Conservation (phyloP, 2,888 invertebrate species). For the Steinernema scapterisci region DNA sequence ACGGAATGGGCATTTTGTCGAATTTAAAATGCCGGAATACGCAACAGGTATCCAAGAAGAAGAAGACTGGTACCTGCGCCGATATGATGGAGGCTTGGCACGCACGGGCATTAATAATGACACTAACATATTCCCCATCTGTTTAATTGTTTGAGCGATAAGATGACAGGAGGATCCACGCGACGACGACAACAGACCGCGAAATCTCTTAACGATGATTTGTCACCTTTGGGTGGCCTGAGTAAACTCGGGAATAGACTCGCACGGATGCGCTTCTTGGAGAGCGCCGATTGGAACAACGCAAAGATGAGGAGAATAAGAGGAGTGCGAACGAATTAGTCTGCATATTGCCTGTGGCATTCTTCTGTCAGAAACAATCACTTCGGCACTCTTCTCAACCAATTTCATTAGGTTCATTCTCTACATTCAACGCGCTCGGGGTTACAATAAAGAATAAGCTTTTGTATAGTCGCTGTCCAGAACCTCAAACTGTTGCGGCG, state of each 20-base stretch:
- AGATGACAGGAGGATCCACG: constrained; percentile 16
- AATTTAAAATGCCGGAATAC: neutral
- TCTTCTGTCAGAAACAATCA: constrained; percentile 33
- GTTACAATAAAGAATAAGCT: neutral
- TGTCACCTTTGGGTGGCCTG: constrained; percentile 29
- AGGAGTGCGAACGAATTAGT: constrained; percentile 32
- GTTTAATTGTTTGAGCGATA: constrained; percentile 26
- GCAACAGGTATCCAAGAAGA: neutral
- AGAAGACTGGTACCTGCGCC: constrained; percentile 11
- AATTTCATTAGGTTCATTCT: constrained; percentile 32
- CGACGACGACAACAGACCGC: constrained; percentile 8
- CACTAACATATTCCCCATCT: constrained; percentile 23
- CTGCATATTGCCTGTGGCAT: constrained; percentile 33
- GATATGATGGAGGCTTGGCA: constrained; percentile 18
- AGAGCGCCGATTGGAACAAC: constrained; percentile 31
- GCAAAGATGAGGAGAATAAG: constrained; percentile 33
- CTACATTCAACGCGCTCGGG: neutral
- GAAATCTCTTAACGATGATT: constrained; percentile 12
- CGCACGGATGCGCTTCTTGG: constrained; percentile 27
- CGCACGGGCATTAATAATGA: constrained; percentile 24
- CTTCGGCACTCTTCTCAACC: constrained; percentile 29
- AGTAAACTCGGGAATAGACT: constrained; percentile 10
- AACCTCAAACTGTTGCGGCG: too few relatives aligned
- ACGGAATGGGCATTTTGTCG: neutral
- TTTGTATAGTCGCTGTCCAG: neutral